Percentiles rank a stretch among this genome's conserved stretches.
These are phyloP conservation scores for Perca schrenkii DNA, from an alignment of 2,113 vertebrate species.

Conservation along the genomic window DNA sequence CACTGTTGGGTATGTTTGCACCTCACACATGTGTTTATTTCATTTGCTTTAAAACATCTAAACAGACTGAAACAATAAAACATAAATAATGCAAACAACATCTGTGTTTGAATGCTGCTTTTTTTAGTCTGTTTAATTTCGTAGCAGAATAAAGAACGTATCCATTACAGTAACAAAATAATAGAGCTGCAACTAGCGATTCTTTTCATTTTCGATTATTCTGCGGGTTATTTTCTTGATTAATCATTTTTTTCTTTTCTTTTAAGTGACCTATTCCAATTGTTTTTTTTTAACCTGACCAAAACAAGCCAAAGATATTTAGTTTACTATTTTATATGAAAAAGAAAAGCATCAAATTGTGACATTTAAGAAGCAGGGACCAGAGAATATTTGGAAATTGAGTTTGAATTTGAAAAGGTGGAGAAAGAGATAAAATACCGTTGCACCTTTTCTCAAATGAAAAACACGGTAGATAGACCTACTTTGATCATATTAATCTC, in stretches of 20 bases:
- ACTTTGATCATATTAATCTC: conserved; percentile 2
- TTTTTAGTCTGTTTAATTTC: background rate
- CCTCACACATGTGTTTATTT: conserved; percentile 16
- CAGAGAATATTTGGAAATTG: background rate
- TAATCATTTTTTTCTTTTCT: background rate
- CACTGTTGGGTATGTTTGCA: background rate
- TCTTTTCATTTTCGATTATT: background rate
- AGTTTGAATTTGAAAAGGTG: background rate
- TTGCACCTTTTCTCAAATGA: background rate
- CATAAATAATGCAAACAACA: background rate
- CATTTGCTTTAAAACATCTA: background rate
- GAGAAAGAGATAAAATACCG: background rate
- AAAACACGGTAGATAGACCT: background rate
- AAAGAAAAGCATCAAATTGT: background rate
- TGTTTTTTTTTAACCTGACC: background rate
- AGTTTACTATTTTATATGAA: background rate
- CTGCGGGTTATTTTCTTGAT: background rate
- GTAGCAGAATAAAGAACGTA: background rate
- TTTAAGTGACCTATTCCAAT: background rate
- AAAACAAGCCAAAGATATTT: background rate
- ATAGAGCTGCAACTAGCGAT: background rate
- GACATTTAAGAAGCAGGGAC: too few relatives aligned
- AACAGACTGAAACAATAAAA: background rate
- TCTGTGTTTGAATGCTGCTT: background rate
- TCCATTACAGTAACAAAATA: background rate